phyloP scores from a whole-genome alignment of 1,140 invertebrate genomes.

The Pseudomyrmex pallidus region DNA sequence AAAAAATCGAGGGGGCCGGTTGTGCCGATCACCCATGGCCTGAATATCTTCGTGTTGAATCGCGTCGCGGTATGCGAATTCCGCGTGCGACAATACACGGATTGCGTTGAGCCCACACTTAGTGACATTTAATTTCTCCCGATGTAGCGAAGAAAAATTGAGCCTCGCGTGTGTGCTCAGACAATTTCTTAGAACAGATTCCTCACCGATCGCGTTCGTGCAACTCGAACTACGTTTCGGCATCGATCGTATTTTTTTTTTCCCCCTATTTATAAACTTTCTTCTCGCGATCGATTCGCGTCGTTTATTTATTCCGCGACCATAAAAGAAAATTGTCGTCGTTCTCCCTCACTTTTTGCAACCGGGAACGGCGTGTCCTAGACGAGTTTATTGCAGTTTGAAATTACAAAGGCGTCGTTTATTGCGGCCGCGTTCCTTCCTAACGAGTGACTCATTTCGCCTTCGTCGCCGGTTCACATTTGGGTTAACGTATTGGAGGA shows the following conservation, averaged over 20 bases:
- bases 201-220: no score
- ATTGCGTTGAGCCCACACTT: no score
- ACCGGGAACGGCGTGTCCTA: not conserved
- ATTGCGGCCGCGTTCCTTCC: constrained; percentile 76
- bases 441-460: constrained; percentile 77
- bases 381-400: constrained; percentile 63
- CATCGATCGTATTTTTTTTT: no score
- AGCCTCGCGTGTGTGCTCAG: no score
- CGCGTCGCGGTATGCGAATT: constrained; percentile 14
- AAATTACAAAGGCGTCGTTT: constrained; percentile 58
- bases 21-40: constrained; percentile 66
- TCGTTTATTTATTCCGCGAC: no score
- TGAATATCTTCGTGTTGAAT: constrained; percentile 65
- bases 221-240: no score
- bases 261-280: no score
- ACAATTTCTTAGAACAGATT: no score
- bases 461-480: constrained; percentile 75
- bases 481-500: constrained; percentile 82
- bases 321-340: not conserved
- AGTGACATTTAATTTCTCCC: no score
- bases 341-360: constrained; percentile 26
- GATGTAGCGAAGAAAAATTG: no score
- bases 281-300: no score
- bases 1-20: constrained; percentile 76
- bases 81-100: not conserved